These are phyloP conservation scores for Cydia pomonella DNA, from an alignment of 1,140 invertebrate species.

Conservation along the genomic window DNA sequence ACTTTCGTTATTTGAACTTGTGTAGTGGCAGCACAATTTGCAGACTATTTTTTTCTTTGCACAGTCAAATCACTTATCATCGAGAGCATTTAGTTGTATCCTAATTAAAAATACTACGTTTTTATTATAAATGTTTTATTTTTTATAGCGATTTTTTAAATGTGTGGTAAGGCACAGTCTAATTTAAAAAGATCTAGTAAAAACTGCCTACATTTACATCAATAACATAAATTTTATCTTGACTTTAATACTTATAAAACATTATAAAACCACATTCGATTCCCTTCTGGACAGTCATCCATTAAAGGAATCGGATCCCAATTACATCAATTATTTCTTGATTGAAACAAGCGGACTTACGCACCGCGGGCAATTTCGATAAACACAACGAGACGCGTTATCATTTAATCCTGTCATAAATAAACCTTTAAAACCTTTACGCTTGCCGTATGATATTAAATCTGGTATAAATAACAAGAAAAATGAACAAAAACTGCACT, in stretches of 20 bases:
- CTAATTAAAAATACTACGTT: too few species aligned
- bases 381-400: constrained; percentile 19
- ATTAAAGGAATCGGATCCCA: background rate
- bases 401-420: constrained; percentile 23
- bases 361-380: constrained; percentile 7
- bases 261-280: background rate
- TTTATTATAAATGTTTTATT: too few species aligned
- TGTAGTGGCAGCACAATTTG: too few species aligned
- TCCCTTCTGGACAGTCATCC: background rate
- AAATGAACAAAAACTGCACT: constrained; percentile 25
- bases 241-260: background rate
- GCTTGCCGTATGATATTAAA: constrained; percentile 28
- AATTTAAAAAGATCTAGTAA: too few species aligned
- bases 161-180: too few species aligned
- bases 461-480: constrained; percentile 14
- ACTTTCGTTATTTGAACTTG: too few species aligned
- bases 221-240: background rate
- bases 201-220: too few species aligned
- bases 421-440: constrained; percentile 21
- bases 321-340: constrained; percentile 25
- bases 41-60: too few species aligned
- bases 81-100: too few species aligned
- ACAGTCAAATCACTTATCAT: too few species aligned
- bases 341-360: constrained; percentile 12
- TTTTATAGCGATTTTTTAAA: too few species aligned